Base-by-base conservation (phyloP, 1,140 invertebrate genomes). In the Lordiphosa stackelbergi region DNA sequence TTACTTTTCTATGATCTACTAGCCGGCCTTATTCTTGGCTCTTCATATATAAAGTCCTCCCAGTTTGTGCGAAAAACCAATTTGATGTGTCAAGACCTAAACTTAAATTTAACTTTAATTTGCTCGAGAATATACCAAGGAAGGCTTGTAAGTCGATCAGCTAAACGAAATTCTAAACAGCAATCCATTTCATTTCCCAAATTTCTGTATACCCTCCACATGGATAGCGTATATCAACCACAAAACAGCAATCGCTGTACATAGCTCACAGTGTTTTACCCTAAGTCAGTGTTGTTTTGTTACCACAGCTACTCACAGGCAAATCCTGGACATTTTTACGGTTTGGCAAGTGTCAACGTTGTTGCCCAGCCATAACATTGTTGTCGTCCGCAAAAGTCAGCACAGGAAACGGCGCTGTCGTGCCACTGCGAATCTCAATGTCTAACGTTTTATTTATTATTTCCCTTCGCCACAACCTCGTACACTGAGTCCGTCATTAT, bases 291-390 rank as follows among this genome's bases (percentile, higher is more conserved):
- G 51, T 42, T 49, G 45, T 68, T 54, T 69, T 69, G 47, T 43
- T 60, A 53, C 42, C 48, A 16, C 24, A 53, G 59, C 68, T 61
- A 45, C 36, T 56, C 46, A 43, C 56, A 70, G 71, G 71, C 66
- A 75, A 79, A 81, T 75, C 66, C 46, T 75, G 77, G 66, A 75
- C 75, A 81, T 79, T 81, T 79, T 81, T 81, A 79, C 66, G 66
- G 75, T 66, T 81, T 81, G 75, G 71, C 66, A 75, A 83, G 73
- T 83, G 75, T 81, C 74, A 81, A 59, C 62, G 53, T 28, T 60
- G 28, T 49, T 13, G 28, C 10, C 19, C 9, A 22, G 6, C 19
- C 13, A 11, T 31, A 31, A 13, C 66, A 63, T 47, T 56, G 45
- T 31, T 51, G 60, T 53, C 51, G 41, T 16, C 11, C 19, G 12